phyloP scores from a whole-genome alignment of 37 sponge, comb jelly and placozoan genomes.

The Haliclona indistincta region DNA sequence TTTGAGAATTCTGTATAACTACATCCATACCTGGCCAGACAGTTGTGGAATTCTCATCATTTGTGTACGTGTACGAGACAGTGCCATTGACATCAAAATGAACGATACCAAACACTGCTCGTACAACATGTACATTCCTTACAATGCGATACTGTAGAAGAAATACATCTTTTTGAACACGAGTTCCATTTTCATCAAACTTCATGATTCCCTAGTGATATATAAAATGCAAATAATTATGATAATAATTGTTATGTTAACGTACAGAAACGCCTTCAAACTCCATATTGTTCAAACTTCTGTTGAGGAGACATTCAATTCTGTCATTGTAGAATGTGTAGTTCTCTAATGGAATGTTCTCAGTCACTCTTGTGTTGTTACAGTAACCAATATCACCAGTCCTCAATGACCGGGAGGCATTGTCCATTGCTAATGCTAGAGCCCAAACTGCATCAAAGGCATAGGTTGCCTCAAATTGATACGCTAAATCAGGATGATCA shows the following conservation, averaged over 20 bases:
- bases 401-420: neutral
- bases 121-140: neutral
- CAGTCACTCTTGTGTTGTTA: neutral
- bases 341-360: neutral
- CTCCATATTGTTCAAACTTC: neutral
- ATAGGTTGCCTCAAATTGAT: too few relatives aligned
- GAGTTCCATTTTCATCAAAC: conserved; percentile 9
- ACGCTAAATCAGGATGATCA: too few relatives aligned
- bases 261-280: neutral
- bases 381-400: neutral
- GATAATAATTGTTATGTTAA: too few relatives aligned
- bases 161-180: neutral
- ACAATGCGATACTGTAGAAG: neutral
- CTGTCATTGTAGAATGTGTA: neutral
- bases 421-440: neutral
- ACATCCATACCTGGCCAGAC: conserved; percentile 19
- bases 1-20: too few relatives aligned
- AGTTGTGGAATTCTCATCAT: conserved; percentile 6
- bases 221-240: too few relatives aligned
- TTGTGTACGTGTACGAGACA: too few relatives aligned
- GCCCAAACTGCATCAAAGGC: conserved; percentile 2
- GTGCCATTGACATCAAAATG: neutral
- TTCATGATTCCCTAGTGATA: neutral
- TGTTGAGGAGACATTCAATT: neutral
- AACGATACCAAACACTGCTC: neutral